Evolutionary conservation across 2,888 invertebrate species (phyloP), one percentile per base, ranked within the genome.

Genomic region (Agonopterix arenella): DNA sequence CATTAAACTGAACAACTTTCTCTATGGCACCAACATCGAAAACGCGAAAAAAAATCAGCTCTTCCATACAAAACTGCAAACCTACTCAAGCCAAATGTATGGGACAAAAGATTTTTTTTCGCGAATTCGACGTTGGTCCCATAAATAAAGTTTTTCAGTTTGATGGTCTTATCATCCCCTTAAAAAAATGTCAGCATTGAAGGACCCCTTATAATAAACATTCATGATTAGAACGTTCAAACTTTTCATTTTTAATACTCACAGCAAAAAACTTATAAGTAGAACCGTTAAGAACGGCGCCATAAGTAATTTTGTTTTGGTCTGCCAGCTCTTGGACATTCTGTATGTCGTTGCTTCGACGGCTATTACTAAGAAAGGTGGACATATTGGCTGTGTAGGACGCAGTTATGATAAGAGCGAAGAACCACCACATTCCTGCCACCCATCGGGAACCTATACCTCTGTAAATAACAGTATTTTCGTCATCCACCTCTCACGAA

Each of bases 371-470:
- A 16, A 96, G 89, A 72, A 96, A 96, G 10, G 96, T 95, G 8
- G 96, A 96, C 63, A 96, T 96, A 78, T 96, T 96, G 48, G 89
- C 89, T 0, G 86, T 89, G 51, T 89, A 89, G 0, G 97, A 97
- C 5, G 97, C 95, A 18, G 96, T 94, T 90, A 98, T 93, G 74
- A 97, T 97, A 49, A 97, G 88, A 0, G 96, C 96, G 76, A 97
- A 97, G 80, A 97, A 97, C 96, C 97, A 97, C 97, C 96, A 96
- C 91, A 96, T 93, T 5, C 95, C 96, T 0, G 96, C 93, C 0
- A 96, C 93, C 89, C 97, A 93, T 45, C 98, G 91, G 0, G 97
- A 97, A 0, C 97, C 97, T 38, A 95, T 93, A 4, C 97, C 96
- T 76, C 97, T 96, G 58, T 7, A 56, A 46, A 43, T 5, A 28